Evolutionary conservation across 2,113 vertebrate genomes (phyloP).

Genomic region (Alces alces): DNA sequence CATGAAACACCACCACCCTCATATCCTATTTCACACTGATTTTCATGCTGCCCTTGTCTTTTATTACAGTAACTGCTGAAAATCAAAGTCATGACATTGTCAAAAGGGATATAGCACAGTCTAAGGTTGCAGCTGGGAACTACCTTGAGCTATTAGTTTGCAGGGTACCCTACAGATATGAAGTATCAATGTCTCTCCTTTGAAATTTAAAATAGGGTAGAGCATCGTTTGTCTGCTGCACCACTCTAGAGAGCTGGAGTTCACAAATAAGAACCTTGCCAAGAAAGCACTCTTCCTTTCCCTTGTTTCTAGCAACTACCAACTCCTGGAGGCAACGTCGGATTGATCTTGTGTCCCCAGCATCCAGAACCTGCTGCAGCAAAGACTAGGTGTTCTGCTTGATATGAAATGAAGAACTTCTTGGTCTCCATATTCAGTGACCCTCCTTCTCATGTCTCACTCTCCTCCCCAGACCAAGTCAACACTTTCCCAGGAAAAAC

Average conservation of each 20-base stretch:
- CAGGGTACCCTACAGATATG: neutral
- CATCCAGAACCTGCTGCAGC: too few relatives aligned
- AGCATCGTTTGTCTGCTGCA: neutral
- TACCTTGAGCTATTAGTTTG: neutral
- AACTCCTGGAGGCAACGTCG: neutral
- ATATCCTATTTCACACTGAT: rapidly evolving
- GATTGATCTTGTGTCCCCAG: neutral
- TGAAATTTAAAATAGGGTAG: neutral
- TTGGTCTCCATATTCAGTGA: neutral
- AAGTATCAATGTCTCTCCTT: neutral
- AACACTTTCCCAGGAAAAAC: neutral
- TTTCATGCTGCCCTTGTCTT: neutral
- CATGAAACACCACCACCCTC: rapidly evolving
- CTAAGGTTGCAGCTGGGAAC: neutral
- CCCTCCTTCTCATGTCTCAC: neutral
- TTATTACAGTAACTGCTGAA: neutral
- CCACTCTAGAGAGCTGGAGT: too few relatives aligned
- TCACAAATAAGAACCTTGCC: neutral
- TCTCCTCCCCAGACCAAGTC: neutral
- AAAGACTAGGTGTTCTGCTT: neutral
- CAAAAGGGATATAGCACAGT: neutral
- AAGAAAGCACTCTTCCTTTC: neutral
- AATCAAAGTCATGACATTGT: neutral
- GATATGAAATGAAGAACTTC: neutral
- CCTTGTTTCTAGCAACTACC: neutral